A percentile compares a stretch with the other conserved stretches of the same genome.
Conservation (phyloP, 92 coral and sea anemone genomes). For the Galaxea fascicularis region DNA sequence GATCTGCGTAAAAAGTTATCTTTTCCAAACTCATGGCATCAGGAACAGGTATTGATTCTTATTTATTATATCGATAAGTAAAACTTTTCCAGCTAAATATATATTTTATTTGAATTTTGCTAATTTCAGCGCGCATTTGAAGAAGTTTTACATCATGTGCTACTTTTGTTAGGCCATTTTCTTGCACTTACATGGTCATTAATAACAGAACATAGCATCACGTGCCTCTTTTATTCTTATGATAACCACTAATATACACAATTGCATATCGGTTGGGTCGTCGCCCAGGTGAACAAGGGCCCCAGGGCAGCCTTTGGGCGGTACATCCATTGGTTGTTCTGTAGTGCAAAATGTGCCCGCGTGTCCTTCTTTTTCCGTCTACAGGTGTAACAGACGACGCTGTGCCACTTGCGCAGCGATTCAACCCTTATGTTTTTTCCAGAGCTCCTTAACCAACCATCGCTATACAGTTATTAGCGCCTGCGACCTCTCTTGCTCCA, state of each 20-base stretch:
- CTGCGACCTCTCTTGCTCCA: constrained; percentile 24
- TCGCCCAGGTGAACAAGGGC: constrained; percentile 46
- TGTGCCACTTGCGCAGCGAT: neutral
- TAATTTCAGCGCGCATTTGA: neutral
- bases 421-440: constrained; percentile 23
- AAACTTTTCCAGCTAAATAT: neutral
- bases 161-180: neutral
- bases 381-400: no score
- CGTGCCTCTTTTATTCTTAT: no score
- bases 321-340: constrained; percentile 37
- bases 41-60: constrained; percentile 62
- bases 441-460: constrained; percentile 22
- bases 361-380: neutral
- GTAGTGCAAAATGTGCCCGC: constrained; percentile 26
- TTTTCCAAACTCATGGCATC: constrained; percentile 48
- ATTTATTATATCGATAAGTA: neutral
- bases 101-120: neutral
- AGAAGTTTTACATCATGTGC: neutral
- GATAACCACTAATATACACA: neutral
- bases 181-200: neutral
- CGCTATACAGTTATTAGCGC: constrained; percentile 20
- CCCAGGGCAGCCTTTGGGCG: constrained; percentile 30
- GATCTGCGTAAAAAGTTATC: constrained; percentile 55
- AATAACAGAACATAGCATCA: neutral
- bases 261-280: constrained; percentile 39